These are phyloP conservation scores for Paratrypauchen microcephalus DNA, from an alignment of 2,797 vertebrate species.

Conservation along the genomic window DNA sequence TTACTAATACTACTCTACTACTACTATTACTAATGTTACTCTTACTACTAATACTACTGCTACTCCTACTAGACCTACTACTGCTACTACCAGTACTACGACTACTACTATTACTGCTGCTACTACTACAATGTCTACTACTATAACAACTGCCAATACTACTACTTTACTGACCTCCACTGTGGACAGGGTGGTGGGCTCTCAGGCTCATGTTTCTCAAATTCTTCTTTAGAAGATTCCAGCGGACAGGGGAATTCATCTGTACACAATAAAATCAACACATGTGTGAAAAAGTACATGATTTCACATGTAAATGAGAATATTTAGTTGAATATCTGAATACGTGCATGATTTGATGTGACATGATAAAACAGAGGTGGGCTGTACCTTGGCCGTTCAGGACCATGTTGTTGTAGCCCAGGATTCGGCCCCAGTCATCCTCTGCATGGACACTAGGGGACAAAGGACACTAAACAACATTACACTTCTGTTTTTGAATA, in stretches of 20 bases:
- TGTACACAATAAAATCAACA: background rate
- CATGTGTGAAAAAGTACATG: too few species aligned
- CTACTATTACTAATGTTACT: too few species aligned
- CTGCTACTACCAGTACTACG: background rate
- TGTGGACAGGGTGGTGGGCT: background rate
- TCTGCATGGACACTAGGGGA: background rate
- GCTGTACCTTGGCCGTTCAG: background rate
- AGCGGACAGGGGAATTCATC: background rate
- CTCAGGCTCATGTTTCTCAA: background rate
- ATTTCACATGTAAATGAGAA: too few species aligned
- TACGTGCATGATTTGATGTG: too few species aligned
- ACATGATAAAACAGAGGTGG: background rate
- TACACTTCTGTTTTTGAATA: background rate
- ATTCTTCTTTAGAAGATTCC: background rate
- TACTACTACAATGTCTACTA: too few species aligned
- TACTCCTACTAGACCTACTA: too few species aligned
- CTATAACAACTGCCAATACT: too few species aligned
- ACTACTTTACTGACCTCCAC: constrained; percentile 3
- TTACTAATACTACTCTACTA: too few species aligned
- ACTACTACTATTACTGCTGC: background rate
- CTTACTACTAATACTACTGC: too few species aligned
- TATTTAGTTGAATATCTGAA: too few species aligned
- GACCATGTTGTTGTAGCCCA: background rate
- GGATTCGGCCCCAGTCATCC: background rate
- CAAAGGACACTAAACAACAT: background rate